Conservation (phyloP, 2,797 vertebrate genomes). For the Enteromius mattozi region DNA sequence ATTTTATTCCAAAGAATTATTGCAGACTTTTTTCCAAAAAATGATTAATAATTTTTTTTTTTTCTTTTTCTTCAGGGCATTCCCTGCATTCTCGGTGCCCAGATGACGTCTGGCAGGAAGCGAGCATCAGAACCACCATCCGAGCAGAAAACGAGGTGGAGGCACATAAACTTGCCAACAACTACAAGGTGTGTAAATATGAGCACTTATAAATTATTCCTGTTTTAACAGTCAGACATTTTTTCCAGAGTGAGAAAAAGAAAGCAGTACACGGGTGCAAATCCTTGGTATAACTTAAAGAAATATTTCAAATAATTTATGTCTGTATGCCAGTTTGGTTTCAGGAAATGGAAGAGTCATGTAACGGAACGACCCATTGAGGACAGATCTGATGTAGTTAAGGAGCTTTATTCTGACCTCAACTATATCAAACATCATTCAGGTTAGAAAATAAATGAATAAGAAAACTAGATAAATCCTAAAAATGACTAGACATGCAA, state of each 20-base stretch:
- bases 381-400: slow-evolving; percentile 86
- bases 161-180: slow-evolving; percentile 86
- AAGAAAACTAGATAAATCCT: background rate
- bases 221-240: background rate
- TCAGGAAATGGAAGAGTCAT: slow-evolving; percentile 94
- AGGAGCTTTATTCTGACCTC: slow-evolving; percentile 90
- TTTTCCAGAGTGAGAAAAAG: background rate
- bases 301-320: slow-evolving; percentile 81
- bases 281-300: slow-evolving; percentile 79
- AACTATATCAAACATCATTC: slow-evolving; percentile 73
- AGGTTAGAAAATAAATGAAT: slow-evolving; percentile 68
- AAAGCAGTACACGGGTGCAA: background rate
- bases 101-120: slow-evolving; percentile 80
- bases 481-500: background rate
- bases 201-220: background rate
- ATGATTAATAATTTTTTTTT: background rate
- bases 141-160: slow-evolving; percentile 85
- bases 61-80: slow-evolving; percentile 52
- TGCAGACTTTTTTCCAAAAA: background rate
- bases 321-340: slow-evolving; percentile 84
- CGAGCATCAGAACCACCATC: slow-evolving; percentile 81
- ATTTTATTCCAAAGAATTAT: background rate
- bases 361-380: slow-evolving; percentile 87
- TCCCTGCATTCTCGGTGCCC: slow-evolving; percentile 65
- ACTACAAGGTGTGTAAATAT: slow-evolving; percentile 79